Evolutionary conservation across 2,888 invertebrate genomes (phyloP).

Genomic region (Crossocerus cetratus): DNA sequence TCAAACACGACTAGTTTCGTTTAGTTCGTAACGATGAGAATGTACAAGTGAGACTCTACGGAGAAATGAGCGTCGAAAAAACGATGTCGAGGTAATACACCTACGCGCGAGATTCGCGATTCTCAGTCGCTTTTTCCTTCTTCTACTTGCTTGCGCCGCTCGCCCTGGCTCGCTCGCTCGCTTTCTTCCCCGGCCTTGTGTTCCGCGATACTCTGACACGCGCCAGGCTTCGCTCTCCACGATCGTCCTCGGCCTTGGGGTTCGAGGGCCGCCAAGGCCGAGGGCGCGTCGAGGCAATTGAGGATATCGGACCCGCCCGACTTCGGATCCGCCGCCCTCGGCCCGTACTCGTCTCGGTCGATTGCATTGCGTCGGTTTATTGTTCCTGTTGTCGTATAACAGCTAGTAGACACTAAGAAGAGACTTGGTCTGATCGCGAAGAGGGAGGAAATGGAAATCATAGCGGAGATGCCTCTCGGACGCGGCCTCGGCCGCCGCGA

Average conservation of each 20-base stretch:
- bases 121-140: not conserved
- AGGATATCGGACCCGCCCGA: no score
- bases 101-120: slow-evolving; percentile 10
- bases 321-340: slow-evolving; percentile 12
- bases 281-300: no score
- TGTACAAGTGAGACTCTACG: slow-evolving; percentile 55
- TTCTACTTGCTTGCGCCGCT: no score
- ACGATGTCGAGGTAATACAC: slow-evolving; percentile 29
- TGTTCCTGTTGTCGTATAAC: slow-evolving; percentile 43
- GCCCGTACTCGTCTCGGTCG: slow-evolving; percentile 29
- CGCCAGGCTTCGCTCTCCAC: no score
- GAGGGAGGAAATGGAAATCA: slow-evolving; percentile 36
- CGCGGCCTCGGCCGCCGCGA: slow-evolving; percentile 5
- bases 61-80: slow-evolving; percentile 45
- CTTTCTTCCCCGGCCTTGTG: no score
- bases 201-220: no score
- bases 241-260: no score
- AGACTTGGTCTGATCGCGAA: slow-evolving; percentile 49
- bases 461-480: slow-evolving; percentile 20
- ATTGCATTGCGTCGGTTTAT: slow-evolving; percentile 47
- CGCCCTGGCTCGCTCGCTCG: no score
- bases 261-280: no score
- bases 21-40: slow-evolving; percentile 54
- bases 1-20: slow-evolving; percentile 32
- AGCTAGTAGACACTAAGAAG: slow-evolving; percentile 21